These are phyloP conservation scores for Phyto melanocephala DNA, from an alignment of 2,888 invertebrate genomes.

Conservation along the genomic window DNA sequence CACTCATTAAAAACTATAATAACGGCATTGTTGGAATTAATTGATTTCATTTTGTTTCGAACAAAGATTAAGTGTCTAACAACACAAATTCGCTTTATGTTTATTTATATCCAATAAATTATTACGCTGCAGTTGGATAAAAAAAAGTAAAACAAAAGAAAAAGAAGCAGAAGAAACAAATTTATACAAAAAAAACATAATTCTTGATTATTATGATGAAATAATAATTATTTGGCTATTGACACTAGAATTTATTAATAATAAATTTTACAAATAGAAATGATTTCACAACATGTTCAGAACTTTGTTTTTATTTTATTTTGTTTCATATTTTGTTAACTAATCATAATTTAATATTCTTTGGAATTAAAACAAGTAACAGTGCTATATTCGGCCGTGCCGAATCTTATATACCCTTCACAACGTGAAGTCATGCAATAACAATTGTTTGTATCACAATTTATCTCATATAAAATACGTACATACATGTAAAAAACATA, in stretches of 20 bases:
- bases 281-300: conserved; percentile 52
- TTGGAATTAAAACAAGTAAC: too few species aligned
- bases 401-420: too few species aligned
- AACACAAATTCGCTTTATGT: background rate
- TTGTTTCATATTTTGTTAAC: conserved; percentile 9
- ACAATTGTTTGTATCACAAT: too few species aligned
- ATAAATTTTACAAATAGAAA: conserved; percentile 53
- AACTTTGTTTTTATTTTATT: background rate
- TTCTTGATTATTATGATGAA: conserved; percentile 40
- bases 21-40: conserved; percentile 26
- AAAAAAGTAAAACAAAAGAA: background rate
- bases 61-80: background rate
- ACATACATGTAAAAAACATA: too few species aligned
- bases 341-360: conserved; percentile 19
- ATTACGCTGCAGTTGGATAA: background rate
- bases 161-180: background rate
- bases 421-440: too few species aligned
- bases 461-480: too few species aligned
- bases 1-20: conserved; percentile 3
- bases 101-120: background rate
- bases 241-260: conserved; percentile 29
- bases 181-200: background rate
- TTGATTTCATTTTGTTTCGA: conserved; percentile 9
- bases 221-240: conserved; percentile 56
- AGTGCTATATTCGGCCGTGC: too few species aligned